These are phyloP conservation scores for Latrodectus geometricus DNA, from an alignment of 1,140 invertebrate species.

Conservation along the genomic window DNA sequence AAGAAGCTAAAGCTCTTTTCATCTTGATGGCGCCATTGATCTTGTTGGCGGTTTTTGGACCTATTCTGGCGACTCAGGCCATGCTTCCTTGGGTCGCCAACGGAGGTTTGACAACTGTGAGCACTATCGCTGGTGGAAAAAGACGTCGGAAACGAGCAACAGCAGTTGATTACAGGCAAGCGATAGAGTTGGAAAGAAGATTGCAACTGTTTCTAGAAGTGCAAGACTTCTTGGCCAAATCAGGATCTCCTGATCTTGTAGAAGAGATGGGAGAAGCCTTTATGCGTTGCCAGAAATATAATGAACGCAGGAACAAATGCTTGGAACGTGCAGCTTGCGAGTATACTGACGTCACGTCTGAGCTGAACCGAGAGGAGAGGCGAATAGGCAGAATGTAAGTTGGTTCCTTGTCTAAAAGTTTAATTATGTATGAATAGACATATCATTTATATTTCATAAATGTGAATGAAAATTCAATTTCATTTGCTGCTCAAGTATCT, in stretches of 20 bases:
- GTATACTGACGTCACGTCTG: conserved; percentile 19
- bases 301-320: conserved; percentile 33
- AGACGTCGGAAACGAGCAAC: not conserved
- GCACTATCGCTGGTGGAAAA: conserved; percentile 22
- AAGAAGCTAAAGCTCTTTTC: conserved; percentile 47
- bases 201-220: conserved; percentile 41
- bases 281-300: conserved; percentile 24
- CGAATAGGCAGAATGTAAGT: conserved; percentile 47
- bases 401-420: no score
- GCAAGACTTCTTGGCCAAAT: conserved; percentile 34
- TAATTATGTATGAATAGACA: no score
- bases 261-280: conserved; percentile 35
- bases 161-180: not conserved
- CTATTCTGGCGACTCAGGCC: conserved; percentile 41
- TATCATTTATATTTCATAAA: no score
- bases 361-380: conserved; percentile 15
- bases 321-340: conserved; percentile 44
- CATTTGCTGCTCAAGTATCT: no score
- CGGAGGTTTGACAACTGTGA: conserved; percentile 38
- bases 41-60: conserved; percentile 44
- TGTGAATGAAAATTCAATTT: no score
- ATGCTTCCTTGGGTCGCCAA: conserved; percentile 43
- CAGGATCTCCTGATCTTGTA: conserved; percentile 7
- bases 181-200: conserved; percentile 5
- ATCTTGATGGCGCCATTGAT: conserved; percentile 46